phyloP scores from a whole-genome alignment of 2,797 vertebrate species.

The Lepidocolaptes lacrymiger region DNA sequence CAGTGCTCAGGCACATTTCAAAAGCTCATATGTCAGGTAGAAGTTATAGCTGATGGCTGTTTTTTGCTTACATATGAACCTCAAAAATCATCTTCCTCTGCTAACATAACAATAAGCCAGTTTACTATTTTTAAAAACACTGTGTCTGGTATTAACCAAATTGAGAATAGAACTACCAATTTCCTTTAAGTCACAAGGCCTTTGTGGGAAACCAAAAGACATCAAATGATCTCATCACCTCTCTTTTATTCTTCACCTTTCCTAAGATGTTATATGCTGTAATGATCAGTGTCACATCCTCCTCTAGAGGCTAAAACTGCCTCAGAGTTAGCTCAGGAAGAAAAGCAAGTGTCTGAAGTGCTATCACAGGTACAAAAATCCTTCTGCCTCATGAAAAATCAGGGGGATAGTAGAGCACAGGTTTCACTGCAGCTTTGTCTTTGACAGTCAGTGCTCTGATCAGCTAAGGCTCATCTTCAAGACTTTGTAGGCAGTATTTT shows the following conservation, averaged over 20 bases:
- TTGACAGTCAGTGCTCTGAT: neutral
- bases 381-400: neutral
- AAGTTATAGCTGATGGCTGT: accelerated
- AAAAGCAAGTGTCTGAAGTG: neutral
- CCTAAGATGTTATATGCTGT: neutral
- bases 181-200: neutral
- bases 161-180: neutral
- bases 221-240: neutral
- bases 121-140: neutral
- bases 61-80: neutral
- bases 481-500: neutral
- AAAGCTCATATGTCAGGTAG: neutral
- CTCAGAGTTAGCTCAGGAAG: neutral
- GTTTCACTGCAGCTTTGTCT: neutral
- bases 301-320: neutral
- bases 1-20: neutral
- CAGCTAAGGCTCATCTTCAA: neutral
- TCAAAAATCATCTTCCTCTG: neutral
- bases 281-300: neutral
- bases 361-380: neutral
- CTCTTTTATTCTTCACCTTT: neutral
- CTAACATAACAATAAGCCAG: neutral
- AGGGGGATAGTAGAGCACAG: neutral
- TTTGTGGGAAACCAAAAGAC: neutral
- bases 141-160: neutral